Percentiles rank a stretch among this genome's conserved stretches.
Evolutionary conservation across 2,797 vertebrate genomes (phyloP).

Genomic region (Macroramphosus scolopax): DNA sequence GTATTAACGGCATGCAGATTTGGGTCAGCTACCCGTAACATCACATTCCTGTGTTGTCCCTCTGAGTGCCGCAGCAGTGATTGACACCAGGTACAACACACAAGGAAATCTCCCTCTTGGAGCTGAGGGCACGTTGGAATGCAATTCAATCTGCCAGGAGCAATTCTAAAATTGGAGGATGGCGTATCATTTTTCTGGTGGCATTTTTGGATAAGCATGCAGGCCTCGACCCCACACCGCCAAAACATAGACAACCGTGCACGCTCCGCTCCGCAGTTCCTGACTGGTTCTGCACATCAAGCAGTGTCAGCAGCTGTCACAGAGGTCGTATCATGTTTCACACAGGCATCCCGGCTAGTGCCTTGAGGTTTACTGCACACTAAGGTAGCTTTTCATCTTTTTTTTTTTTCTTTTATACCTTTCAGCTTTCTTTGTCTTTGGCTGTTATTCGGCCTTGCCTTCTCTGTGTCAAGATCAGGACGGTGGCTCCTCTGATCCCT

Average conservation of each 20-base stretch:
- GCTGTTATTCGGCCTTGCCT: slow-evolving; percentile 13
- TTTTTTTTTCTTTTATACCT: slow-evolving; percentile 13
- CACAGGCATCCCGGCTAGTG: slow-evolving; percentile 41
- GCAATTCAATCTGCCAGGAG: slow-evolving; percentile 57
- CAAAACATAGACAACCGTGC: slow-evolving; percentile 27
- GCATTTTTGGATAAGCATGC: slow-evolving; percentile 46
- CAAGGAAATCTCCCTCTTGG: slow-evolving; percentile 29
- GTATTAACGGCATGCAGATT: slow-evolving; percentile 36
- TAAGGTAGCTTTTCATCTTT: slow-evolving; percentile 50
- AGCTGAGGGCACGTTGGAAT: slow-evolving; percentile 31
- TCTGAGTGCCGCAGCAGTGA: slow-evolving; percentile 33
- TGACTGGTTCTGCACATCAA: slow-evolving; percentile 57
- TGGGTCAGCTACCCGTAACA: slow-evolving; percentile 46
- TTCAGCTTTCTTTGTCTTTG: slow-evolving; percentile 24
- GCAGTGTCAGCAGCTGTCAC: slow-evolving; percentile 67
- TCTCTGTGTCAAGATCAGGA: slow-evolving; percentile 21
- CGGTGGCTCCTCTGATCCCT: slow-evolving; percentile 8
- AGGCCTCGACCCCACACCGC: slow-evolving; percentile 30
- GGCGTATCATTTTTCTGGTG: slow-evolving; percentile 58
- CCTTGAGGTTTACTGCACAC: slow-evolving; percentile 50
- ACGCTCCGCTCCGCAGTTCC: slow-evolving; percentile 19
- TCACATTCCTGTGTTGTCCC: slow-evolving; percentile 47
- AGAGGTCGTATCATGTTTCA: slow-evolving; percentile 62
- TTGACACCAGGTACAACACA: slow-evolving; percentile 26
- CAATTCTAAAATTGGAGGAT: slow-evolving; percentile 51